Evolutionary conservation across 2,113 vertebrate genomes (phyloP).

Genomic region (Paradisaea rubra): DNA sequence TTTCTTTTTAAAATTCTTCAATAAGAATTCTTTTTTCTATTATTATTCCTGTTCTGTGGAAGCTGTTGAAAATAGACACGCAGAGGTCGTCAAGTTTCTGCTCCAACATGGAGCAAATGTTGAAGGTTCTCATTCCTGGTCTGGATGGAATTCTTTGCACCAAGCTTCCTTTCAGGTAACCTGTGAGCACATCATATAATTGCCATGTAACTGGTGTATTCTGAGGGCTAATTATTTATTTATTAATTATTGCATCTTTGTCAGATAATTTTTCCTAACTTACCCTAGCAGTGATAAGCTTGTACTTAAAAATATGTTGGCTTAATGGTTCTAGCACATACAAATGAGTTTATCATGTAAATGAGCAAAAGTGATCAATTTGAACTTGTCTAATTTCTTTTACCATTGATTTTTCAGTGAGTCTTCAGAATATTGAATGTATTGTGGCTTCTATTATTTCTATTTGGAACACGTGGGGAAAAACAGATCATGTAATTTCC

Average conservation of each 20-base stretch:
- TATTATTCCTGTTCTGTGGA: not conserved
- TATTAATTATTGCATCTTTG: not conserved
- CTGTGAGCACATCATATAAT: conserved; percentile 8
- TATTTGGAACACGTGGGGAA: not conserved
- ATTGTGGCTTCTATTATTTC: not conserved
- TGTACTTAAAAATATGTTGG: not conserved
- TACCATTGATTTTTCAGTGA: not conserved
- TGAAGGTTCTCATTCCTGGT: conserved; percentile 80
- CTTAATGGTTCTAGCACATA: not conserved
- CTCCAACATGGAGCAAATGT: conserved; percentile 78
- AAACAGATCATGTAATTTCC: not conserved
- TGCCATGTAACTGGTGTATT: conserved; percentile 30
- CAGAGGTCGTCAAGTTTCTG: conserved; percentile 74
- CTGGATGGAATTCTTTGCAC: conserved; percentile 91
- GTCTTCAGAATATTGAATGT: not conserved
- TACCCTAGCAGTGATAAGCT: not conserved
- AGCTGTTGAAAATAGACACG: conserved; percentile 80
- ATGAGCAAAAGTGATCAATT: not conserved
- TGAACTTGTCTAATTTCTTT: not conserved
- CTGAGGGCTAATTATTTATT: not conserved
- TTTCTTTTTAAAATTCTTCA: not conserved
- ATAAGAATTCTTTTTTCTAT: not conserved
- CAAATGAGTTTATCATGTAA: not conserved
- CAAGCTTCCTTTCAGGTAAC: conserved; percentile 85
- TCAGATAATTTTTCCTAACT: not conserved